Evolutionary conservation across 2,113 vertebrate genomes (phyloP).

Genomic region (Ia io): DNA sequence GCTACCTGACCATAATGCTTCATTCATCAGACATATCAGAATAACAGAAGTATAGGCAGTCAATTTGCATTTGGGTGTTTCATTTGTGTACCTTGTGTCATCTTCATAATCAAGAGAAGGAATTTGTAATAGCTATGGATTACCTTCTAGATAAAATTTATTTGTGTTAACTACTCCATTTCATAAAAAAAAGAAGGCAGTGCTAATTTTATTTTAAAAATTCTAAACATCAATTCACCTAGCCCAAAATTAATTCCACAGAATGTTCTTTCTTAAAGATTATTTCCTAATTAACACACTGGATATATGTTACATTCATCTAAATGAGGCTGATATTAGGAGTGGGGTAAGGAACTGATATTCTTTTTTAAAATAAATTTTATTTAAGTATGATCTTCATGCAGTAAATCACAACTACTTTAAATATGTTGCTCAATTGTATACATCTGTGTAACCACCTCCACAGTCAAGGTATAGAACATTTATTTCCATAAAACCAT

Average conservation of each 20-base stretch:
- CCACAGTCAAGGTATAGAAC: neutral
- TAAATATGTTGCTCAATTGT: neutral
- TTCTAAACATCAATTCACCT: slow-evolving; percentile 46
- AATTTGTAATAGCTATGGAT: slow-evolving; percentile 2
- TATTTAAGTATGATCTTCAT: neutral
- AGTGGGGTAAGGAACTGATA: neutral
- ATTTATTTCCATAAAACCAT: neutral
- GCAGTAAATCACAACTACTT: neutral
- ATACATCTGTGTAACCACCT: neutral
- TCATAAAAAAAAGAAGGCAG: slow-evolving; percentile 57
- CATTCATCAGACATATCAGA: neutral
- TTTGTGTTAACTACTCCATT: slow-evolving; percentile 56
- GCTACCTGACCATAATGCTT: neutral
- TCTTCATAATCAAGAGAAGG: neutral
- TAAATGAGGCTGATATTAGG: neutral
- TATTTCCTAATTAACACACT: slow-evolving; percentile 66
- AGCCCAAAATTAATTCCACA: slow-evolving; percentile 46
- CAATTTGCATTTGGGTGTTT: neutral
- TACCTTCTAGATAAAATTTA: slow-evolving; percentile 50
- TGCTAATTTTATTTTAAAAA: slow-evolving; percentile 71
- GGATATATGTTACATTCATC: neutral
- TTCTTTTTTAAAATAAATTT: neutral
- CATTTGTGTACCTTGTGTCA: neutral
- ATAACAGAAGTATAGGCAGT: neutral
- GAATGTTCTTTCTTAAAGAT: slow-evolving; percentile 51